Evolutionary conservation across 2,113 vertebrate species (phyloP).

Genomic region (Emydocephalus ijimae): DNA sequence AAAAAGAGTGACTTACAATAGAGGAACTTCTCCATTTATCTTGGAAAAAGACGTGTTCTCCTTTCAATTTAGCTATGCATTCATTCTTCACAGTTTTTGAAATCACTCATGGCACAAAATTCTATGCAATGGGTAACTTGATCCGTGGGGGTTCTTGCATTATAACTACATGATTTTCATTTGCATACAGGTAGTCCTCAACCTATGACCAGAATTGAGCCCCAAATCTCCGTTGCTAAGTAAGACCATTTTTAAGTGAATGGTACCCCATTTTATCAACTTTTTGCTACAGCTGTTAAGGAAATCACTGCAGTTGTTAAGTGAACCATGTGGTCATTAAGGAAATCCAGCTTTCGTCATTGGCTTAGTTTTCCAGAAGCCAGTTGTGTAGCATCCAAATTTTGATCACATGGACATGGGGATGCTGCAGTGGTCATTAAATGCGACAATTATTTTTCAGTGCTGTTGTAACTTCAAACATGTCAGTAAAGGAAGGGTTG

Average conservation of each 20-base stretch:
- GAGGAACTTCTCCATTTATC: not conserved
- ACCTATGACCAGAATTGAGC: not conserved
- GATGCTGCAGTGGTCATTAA: not conserved
- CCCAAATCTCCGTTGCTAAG: not conserved
- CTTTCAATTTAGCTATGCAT: conserved; percentile 17
- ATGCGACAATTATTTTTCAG: not conserved
- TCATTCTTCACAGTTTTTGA: conserved; percentile 19
- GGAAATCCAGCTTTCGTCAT: not conserved
- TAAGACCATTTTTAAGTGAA: not conserved
- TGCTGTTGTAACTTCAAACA: not conserved
- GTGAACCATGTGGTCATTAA: not conserved
- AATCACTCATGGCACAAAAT: conserved; percentile 4
- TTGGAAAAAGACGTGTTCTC: not conserved
- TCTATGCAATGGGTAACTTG: not conserved
- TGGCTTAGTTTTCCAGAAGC: not conserved
- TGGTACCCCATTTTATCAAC: not conserved
- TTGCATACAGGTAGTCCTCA: not conserved
- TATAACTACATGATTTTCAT: not conserved
- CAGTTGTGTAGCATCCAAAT: not conserved
- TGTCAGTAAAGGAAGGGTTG: not conserved
- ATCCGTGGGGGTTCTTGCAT: not conserved
- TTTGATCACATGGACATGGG: not conserved
- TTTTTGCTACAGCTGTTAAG: not conserved
- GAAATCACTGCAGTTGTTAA: not conserved
- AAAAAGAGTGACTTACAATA: conserved; percentile 67